Evolutionary conservation across 2,888 invertebrate genomes (phyloP), one percentile per base, ranked within the genome.

Genomic region (Hirtodrosophila histrioides): DNA sequence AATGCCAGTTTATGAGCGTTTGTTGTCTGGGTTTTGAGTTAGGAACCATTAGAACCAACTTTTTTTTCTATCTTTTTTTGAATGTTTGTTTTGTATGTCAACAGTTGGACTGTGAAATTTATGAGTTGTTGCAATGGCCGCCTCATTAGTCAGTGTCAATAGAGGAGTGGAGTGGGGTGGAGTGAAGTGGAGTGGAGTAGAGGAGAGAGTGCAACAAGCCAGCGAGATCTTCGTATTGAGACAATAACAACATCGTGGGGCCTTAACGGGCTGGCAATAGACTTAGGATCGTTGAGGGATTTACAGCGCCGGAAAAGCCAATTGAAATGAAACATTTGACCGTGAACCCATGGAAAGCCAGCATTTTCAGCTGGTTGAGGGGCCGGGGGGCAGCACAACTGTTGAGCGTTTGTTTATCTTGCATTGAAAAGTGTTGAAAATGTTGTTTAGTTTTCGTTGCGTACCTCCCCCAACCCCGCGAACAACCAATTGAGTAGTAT

Each of bases 401-500:
- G 61, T 43, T 55, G 48, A 45, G 37, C 11, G 35, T 44, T 69
- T 80, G 75, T 77, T 80, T 81, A 75, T 77, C 67, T 77, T 57
- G 6, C 46, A 55, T 49, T 62, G 51, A 67, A 62, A 84, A 84
- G 85, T 82, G 82, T 85, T 82, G 76, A 84, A 81, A 78, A 68
- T 71, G 49, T 57, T 78, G 69, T 72, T 78, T 80, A 69, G 58
- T 49, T 76, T 69, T 56, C 50, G 24, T 23, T 66, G 54, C 44
- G 12, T 17, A 17, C 24, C 33, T 17, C 4, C 31, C 23, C 11
- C 31, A 33, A 3, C 31, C 12, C 0, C n/a, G 3, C 12, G 12
- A 29, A n/a, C 44, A n/a, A 23, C 24, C 36, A 55, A 39, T 40
- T 36, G 51, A 46, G 27, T 23, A 43, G 60, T 41, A 50, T 27